phyloP scores from a whole-genome alignment of 2,797 vertebrate genomes.

The Apodemus agrarius region DNA sequence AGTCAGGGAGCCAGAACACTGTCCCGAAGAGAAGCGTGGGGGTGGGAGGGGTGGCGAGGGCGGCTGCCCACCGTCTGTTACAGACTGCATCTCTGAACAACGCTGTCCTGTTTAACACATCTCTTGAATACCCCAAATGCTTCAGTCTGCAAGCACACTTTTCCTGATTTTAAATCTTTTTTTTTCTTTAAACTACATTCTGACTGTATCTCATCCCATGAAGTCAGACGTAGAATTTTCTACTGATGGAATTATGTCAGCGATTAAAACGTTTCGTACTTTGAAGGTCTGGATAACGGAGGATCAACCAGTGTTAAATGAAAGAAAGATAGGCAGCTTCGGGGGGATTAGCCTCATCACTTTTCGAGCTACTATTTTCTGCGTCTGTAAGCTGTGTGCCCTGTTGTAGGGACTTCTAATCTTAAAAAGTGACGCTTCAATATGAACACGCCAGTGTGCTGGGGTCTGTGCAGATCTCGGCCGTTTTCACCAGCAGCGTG shows the following conservation, averaged over 20 bases:
- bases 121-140: neutral
- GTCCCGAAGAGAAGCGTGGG: neutral
- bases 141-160: neutral
- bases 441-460: fast-evolving
- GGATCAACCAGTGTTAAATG: neutral
- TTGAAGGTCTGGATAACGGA: neutral
- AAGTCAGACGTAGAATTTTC: neutral
- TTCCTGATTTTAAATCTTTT: neutral
- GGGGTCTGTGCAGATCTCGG: fast-evolving
- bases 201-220: neutral
- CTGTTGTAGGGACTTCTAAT: neutral
- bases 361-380: neutral
- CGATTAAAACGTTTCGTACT: neutral
- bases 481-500: neutral
- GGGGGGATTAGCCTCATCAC: neutral
- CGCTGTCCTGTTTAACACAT: neutral
- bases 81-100: neutral
- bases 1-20: neutral
- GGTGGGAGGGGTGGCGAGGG: neutral
- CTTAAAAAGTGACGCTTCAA: neutral
- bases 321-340: neutral
- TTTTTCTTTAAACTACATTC: neutral
- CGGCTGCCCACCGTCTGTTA: fast-evolving
- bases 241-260: neutral
- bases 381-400: neutral